Percentiles rank a stretch among this genome's conserved stretches.
Evolutionary conservation across 2,888 invertebrate genomes (phyloP).

Genomic region (Scaptomyza polygonia): DNA sequence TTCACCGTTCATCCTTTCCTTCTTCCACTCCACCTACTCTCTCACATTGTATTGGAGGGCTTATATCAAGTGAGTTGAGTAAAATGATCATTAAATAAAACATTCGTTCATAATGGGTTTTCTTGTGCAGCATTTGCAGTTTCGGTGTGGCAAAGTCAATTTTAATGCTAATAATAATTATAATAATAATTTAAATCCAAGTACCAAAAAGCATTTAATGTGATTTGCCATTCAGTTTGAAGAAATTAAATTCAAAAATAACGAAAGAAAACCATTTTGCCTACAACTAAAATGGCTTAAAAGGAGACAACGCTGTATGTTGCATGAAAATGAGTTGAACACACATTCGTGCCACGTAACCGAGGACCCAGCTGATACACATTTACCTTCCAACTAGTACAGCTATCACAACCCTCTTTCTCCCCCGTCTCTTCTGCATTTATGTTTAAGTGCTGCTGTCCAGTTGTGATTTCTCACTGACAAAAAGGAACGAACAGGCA

Average conservation of each 20-base stretch:
- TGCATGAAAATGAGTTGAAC: slow-evolving; percentile 53
- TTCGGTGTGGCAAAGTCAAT: no score
- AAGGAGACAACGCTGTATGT: slow-evolving; percentile 36
- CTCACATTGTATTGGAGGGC: background rate
- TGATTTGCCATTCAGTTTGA: slow-evolving; percentile 1
- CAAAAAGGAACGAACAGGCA: slow-evolving; percentile 12
- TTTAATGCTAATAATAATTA: no score
- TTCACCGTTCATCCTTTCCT: background rate
- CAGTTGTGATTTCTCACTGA: slow-evolving; percentile 53
- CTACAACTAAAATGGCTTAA: slow-evolving; percentile 34
- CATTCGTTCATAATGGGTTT: background rate
- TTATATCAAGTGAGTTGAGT: background rate
- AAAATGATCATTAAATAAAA: background rate
- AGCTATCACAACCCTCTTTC: background rate
- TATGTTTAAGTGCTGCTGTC: slow-evolving; percentile 32
- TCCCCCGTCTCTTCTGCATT: background rate
- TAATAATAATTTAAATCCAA: no score
- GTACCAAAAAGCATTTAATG: background rate
- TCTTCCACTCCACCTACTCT: background rate
- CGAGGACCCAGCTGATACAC: slow-evolving; percentile 5
- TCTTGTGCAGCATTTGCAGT: background rate
- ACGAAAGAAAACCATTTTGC: slow-evolving; percentile 19
- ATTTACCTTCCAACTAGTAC: background rate
- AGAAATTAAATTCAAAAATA: slow-evolving; percentile 2
- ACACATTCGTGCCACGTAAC: slow-evolving; percentile 3